Base-by-base conservation (phyloP, 2,797 vertebrate genomes). In the Ctenosaura bakeri region DNA sequence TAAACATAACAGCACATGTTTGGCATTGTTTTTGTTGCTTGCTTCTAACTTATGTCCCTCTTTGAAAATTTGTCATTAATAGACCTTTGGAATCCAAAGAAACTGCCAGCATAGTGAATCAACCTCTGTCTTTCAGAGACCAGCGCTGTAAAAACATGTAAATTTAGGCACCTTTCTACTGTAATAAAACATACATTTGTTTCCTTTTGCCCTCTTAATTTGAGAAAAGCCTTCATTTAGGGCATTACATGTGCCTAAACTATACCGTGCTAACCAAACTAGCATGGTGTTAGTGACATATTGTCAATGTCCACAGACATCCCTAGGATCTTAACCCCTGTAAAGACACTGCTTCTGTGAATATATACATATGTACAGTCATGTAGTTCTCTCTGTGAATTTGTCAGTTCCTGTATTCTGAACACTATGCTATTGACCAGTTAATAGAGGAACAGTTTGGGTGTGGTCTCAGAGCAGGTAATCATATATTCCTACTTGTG, bases 371-470 rank as follows among this genome's bases (percentile, higher is more conserved):
- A 92, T 91, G 90, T 94, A 93, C 89, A 92, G 91, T 90, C 86
- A 78, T 12, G 91, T 93, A 94, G 78, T 89, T 96, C 82, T 94
- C 94, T 93, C 95, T 95, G 91, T 91, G 94, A 94, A 93, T 81
- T 89, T 73, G 89, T 84, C 88, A 87, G 64, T 66, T 38, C 56
- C 9, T 85, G 69, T 73, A 94, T 90, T 86, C 91, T 35, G 32
- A 86, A 85, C 89, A 89, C 78, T 46, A 91, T 90, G 84, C 76
- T 76, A 84, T 81, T 78, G 90, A 95, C 12, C 83, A 74, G 24
- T 64, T 56, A 78, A 42, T n/a, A 69, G 29, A 59, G n/a, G 69
- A 82, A 71, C 0, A 85, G 4, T 62, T 80, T 80, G 62, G 50
- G 56, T 74, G 73, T 35, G 66, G 26, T 2, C n/a, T 2, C 42